Evolutionary conservation across 2,888 invertebrate genomes (phyloP), one percentile per base, ranked within the genome.

Genomic region (Elysia crispata): DNA sequence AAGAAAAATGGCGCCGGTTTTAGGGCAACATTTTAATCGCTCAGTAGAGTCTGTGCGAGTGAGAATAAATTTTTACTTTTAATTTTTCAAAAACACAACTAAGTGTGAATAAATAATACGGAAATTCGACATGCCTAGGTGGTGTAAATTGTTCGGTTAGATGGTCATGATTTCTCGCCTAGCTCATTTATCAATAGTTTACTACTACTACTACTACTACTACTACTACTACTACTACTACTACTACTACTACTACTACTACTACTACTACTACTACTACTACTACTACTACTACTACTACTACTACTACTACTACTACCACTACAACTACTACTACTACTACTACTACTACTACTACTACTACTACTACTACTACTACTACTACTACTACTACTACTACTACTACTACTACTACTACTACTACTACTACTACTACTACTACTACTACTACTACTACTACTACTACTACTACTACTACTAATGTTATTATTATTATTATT

Each of bases 201-300:
- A n/a, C n/a, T n/a, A n/a, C n/a, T n/a, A n/a, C n/a, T n/a, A n/a
- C n/a, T n/a, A n/a, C n/a, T n/a, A n/a, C n/a, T n/a, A n/a, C n/a
- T n/a, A n/a, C n/a, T n/a, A n/a, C 23, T 64, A 11, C 64, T 64
- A 23, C 64, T 64, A 23, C 64, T 64, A 23, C 64, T 64, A 11
- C 23, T 64, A 11, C 23, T 64, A 11, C 23, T 64, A 11, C 23
- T 64, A 11, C 23, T 64, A 11, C 23, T 64, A 11, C 23, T 64
- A 11, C 23, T 64, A 11, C 23, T 64, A 11, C 23, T 64, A 11
- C 23, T 64, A 11, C 23, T 64, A 11, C 23, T 64, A 11, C 23
- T 64, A 23, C 64, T 64, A 23, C 64, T 64, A 23, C 64, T 64
- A 23, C 64, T 64, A 23, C 64, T 64, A 23, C 64, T 64, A 23